Conservation (phyloP, 2,113 vertebrate species). For the Vanacampus margaritifer region DNA sequence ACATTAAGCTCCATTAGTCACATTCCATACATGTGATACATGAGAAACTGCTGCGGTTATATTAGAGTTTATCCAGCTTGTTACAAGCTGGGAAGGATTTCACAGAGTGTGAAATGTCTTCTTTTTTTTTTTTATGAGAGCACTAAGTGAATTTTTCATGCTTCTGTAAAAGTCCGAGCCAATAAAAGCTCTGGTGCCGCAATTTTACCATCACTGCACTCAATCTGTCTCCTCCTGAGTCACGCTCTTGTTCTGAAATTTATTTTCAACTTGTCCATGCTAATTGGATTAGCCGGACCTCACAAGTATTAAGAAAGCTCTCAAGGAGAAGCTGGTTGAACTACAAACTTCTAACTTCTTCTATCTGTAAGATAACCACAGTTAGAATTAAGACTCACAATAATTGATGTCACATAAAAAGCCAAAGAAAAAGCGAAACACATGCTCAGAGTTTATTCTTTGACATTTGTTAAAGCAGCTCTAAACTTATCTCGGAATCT, state of each 20-base stretch:
- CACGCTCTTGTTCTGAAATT: not conserved
- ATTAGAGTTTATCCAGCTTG: slow-evolving; percentile 15
- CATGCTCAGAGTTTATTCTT: too few relatives aligned
- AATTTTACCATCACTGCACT: not conserved
- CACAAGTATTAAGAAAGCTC: not conserved
- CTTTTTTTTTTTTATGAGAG: not conserved
- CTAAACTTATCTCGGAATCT: too few relatives aligned
- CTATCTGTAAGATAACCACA: too few relatives aligned
- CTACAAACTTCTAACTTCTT: too few relatives aligned
- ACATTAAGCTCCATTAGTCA: slow-evolving; percentile 1
- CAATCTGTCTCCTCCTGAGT: not conserved
- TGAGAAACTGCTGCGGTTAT: slow-evolving; percentile 4
- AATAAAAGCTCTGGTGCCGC: not conserved
- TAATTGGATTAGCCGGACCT: not conserved
- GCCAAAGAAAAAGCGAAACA: too few relatives aligned
- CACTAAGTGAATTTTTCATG: slow-evolving; percentile 16
- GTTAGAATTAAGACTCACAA: too few relatives aligned
- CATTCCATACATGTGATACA: not conserved
- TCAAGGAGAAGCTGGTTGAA: not conserved
- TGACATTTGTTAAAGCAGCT: too few relatives aligned
- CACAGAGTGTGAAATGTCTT: not conserved
- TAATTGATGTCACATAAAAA: too few relatives aligned
- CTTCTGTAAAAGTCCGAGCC: slow-evolving; percentile 6
- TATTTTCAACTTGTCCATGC: not conserved
- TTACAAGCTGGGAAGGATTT: slow-evolving; percentile 20